phyloP scores from a whole-genome alignment of 2,113 vertebrate genomes.

The Anolis carolinensis region DNA sequence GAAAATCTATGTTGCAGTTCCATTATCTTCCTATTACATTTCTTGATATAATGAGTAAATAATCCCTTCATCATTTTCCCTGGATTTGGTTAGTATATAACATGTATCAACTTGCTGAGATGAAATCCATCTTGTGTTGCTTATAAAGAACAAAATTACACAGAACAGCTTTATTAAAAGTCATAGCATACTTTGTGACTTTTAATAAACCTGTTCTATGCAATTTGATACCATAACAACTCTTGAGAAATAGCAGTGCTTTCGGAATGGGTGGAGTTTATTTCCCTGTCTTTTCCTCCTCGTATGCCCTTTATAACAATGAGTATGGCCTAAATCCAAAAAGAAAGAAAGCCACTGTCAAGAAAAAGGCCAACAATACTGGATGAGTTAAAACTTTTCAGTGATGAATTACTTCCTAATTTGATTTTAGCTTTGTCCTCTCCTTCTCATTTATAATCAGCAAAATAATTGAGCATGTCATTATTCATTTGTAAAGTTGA shows the following conservation, averaged over 20 bases:
- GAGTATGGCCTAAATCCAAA: not conserved
- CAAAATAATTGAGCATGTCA: not conserved
- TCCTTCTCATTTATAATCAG: not conserved
- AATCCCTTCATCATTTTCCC: not conserved
- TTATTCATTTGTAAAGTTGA: not conserved
- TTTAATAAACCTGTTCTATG: slow-evolving; percentile 7
- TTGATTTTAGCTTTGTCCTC: too few species aligned
- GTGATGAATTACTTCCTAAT: not conserved
- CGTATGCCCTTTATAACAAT: not conserved
- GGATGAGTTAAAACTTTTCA: not conserved
- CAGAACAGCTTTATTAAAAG: slow-evolving; percentile 14
- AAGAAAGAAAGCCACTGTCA: not conserved
- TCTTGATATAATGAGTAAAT: not conserved
- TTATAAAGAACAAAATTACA: slow-evolving; percentile 15
- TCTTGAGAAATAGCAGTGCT: not conserved
- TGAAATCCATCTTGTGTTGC: not conserved
- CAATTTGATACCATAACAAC: not conserved
- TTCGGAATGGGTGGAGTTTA: not conserved
- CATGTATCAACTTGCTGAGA: not conserved
- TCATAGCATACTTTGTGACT: not conserved
- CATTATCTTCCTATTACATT: not conserved
- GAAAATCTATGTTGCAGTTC: not conserved
- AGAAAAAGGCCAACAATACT: not conserved
- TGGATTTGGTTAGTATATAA: not conserved
- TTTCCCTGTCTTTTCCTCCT: not conserved